Percentiles rank a stretch among this genome's conserved stretches.
Evolutionary conservation across 2,888 invertebrate genomes (phyloP).

Genomic region (Clanis bilineata): DNA sequence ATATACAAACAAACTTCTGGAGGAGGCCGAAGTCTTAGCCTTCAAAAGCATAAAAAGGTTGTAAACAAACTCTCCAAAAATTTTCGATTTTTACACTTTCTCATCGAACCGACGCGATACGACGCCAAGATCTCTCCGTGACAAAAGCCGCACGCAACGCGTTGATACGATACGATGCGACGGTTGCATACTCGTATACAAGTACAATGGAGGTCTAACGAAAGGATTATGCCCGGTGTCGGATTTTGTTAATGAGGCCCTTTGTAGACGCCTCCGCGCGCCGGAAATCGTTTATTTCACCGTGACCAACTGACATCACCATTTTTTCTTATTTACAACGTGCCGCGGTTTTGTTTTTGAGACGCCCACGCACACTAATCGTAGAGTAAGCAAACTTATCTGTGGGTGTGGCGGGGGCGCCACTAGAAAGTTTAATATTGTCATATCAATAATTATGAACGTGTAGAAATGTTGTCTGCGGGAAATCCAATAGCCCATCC

Average conservation of each 20-base stretch:
- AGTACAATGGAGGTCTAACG: constrained; percentile 72
- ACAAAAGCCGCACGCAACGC: neutral
- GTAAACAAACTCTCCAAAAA: neutral
- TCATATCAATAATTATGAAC: too few species aligned
- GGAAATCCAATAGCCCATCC: too few species aligned
- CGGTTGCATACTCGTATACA: too few species aligned
- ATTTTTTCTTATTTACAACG: constrained; percentile 54
- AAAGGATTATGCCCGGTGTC: constrained; percentile 76
- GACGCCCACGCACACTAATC: constrained; percentile 44
- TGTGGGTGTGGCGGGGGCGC: too few species aligned
- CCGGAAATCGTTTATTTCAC: constrained; percentile 72
- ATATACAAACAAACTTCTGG: too few species aligned
- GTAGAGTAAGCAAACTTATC: too few species aligned
- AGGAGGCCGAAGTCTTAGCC: neutral
- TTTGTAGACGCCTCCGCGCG: constrained; percentile 64
- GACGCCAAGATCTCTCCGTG: neutral
- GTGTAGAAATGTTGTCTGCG: too few species aligned
- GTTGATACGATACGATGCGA: neutral
- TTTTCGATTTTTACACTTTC: neutral
- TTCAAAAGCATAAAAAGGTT: neutral
- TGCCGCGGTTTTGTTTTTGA: constrained; percentile 51
- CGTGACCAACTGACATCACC: constrained; percentile 67
- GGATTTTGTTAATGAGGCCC: constrained; percentile 71
- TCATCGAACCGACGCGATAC: neutral
- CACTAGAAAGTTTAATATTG: too few species aligned